A percentile compares a stretch with the other conserved stretches of the same genome.
These are phyloP conservation scores for Alosa sapidissima DNA, from an alignment of 2,797 vertebrate genomes.

Conservation along the genomic window DNA sequence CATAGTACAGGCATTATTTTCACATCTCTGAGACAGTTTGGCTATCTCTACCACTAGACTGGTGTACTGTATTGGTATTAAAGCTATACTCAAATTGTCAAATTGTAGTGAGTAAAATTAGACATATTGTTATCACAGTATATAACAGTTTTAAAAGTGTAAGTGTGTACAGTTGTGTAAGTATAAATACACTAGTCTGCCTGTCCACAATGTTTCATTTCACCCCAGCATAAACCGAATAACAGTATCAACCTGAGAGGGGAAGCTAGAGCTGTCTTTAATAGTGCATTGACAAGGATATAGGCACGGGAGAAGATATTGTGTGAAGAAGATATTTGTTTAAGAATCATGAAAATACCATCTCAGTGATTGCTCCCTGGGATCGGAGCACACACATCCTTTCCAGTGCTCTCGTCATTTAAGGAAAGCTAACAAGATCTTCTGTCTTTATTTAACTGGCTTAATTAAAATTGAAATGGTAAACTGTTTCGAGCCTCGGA, in stretches of 20 bases:
- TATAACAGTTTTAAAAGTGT: too few relatives aligned
- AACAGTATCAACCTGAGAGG: not conserved
- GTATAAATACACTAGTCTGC: not conserved
- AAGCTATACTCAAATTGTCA: not conserved
- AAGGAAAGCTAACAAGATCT: slow-evolving; percentile 29
- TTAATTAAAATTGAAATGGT: slow-evolving; percentile 1
- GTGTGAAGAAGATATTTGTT: too few relatives aligned
- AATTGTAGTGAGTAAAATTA: not conserved
- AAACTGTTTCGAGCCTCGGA: not conserved
- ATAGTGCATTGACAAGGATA: not conserved
- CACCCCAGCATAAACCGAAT: not conserved
- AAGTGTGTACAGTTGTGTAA: too few relatives aligned
- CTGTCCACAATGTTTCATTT: not conserved
- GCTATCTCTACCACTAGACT: not conserved
- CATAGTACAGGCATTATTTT: not conserved
- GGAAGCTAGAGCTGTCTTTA: not conserved
- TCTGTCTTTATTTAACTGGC: slow-evolving; percentile 34
- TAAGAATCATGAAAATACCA: not conserved
- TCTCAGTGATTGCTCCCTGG: not conserved
- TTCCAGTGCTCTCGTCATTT: slow-evolving; percentile 20
- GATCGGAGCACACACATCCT: not conserved
- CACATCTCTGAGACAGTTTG: not conserved
- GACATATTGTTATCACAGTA: too few relatives aligned
- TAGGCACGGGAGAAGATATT: not conserved
- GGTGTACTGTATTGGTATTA: too few relatives aligned